Evolutionary conservation across 1,140 invertebrate species (phyloP).

Genomic region (Pantala flavescens): DNA sequence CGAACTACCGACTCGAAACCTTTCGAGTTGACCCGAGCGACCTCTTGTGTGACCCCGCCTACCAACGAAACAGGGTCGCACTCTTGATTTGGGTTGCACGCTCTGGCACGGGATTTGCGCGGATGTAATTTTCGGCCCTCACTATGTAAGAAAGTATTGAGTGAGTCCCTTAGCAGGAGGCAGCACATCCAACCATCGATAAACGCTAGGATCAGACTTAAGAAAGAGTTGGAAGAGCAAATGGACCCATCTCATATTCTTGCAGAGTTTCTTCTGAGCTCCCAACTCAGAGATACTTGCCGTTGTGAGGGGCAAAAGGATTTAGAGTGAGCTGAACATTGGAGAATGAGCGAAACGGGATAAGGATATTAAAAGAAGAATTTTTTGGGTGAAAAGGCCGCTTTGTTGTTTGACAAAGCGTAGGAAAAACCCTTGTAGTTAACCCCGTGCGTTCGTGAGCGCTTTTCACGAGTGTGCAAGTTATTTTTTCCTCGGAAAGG

Average conservation of each 20-base stretch:
- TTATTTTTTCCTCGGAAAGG: not conserved
- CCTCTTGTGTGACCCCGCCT: not conserved
- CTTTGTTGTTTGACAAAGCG: not conserved
- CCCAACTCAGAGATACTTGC: not conserved
- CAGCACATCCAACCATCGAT: too few species aligned
- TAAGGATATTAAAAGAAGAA: not conserved
- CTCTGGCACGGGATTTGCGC: too few species aligned
- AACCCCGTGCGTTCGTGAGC: not conserved
- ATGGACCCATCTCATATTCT: not conserved
- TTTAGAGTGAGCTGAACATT: too few species aligned
- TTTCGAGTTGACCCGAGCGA: not conserved
- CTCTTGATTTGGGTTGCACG: too few species aligned
- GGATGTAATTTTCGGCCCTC: too few species aligned
- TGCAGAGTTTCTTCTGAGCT: not conserved
- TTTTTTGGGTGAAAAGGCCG: not conserved
- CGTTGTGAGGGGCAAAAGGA: not conserved
- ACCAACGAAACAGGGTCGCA: not conserved
- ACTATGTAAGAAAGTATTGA: too few species aligned
- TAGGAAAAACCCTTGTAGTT: not conserved
- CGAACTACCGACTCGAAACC: conserved; percentile 4
- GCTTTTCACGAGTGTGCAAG: not conserved
- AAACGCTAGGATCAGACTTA: too few species aligned
- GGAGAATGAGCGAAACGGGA: not conserved
- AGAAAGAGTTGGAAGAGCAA: too few species aligned
- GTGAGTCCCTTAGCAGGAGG: too few species aligned